Conservation (phyloP, 2,888 invertebrate genomes). For the Cepaea hortensis region DNA sequence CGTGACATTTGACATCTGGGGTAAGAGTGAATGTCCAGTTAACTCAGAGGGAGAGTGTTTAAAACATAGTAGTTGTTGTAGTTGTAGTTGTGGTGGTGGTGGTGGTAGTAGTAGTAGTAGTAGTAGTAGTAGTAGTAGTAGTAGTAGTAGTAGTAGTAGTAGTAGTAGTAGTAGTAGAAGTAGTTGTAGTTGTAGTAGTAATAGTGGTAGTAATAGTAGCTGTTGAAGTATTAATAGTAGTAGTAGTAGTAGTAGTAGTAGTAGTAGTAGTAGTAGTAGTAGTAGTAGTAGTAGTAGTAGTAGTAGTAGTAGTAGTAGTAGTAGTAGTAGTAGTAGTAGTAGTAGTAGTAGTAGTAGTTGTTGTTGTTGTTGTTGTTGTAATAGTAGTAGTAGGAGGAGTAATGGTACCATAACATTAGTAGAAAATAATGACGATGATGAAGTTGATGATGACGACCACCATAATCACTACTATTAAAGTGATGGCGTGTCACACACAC, state of each 20-base stretch:
- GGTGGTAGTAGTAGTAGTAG: too few species aligned
- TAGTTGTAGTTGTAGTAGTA: neutral
- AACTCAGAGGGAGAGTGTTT: neutral
- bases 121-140: neutral
- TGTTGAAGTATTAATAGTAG: neutral
- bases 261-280: neutral
- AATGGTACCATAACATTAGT: too few species aligned
- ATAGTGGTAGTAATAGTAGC: neutral
- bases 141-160: constrained; percentile 8
- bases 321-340: constrained; percentile 17
- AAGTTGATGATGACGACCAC: too few species aligned
- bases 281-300: neutral
- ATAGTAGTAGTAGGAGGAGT: constrained; percentile 6
- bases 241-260: constrained; percentile 10
- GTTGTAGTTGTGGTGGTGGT: neutral
- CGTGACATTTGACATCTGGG: constrained; percentile 40
- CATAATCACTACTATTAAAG: too few species aligned
- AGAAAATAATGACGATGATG: too few species aligned
- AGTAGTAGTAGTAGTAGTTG: constrained; percentile 2
- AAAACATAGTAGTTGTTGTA: neutral
- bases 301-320: neutral
- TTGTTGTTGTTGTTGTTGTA: neutral
- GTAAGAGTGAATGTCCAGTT: neutral
- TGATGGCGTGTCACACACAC: neutral
- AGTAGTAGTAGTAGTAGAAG: neutral